Base-by-base conservation (phyloP, 1,140 invertebrate species). In the Macrosteles quadrilineatus region DNA sequence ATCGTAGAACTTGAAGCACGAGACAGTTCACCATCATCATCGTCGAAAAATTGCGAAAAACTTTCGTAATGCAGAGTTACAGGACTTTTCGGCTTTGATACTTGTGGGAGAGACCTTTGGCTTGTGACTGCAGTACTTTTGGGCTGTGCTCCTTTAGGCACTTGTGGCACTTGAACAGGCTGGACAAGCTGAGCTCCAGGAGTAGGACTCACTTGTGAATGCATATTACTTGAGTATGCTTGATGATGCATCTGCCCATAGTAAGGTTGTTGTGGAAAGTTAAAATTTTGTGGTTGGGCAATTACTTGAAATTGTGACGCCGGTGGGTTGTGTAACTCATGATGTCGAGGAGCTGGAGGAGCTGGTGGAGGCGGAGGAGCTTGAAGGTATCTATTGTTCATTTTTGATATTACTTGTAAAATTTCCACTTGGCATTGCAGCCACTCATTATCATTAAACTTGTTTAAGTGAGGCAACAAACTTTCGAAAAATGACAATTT, bases 361-460 rank as follows among this genome's bases (percentile, higher is more conserved):
- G n/a, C n/a, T n/a, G n/a, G n/a, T n/a, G n/a, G n/a, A n/a, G n/a
- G n/a, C n/a, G n/a, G n/a, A n/a, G n/a, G n/a, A n/a, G n/a, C n/a
- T n/a, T n/a, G n/a, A 53, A 53, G 36, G 9, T 43, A 17, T 53
- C 21, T 53, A 53, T 53, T 53, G 11, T 53, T 53, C 4, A 53
- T 53, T 53, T 53, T 53, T 4, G 47, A 17, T 14, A 53, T 53
- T 6, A 6, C 47, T 53, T 19, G 47, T 14, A 53, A 19, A 21
- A 53, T 14, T 53, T 53, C 19, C 11, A 53, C 19, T 53, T 53
- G 47, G 21, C 47, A 53, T 11, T 53, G 47, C 11, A 53, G 47
- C 47, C 47, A 53, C 47, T 53, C 9, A 53, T 53, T 21, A 19
- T 53, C 47, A 53, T 53, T 19, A 53, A 53, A 53, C 47, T 6